A percentile compares a stretch with the other conserved stretches of the same genome.
Evolutionary conservation across 2,888 invertebrate species (phyloP).

Genomic region (Tenodera sinensis): DNA sequence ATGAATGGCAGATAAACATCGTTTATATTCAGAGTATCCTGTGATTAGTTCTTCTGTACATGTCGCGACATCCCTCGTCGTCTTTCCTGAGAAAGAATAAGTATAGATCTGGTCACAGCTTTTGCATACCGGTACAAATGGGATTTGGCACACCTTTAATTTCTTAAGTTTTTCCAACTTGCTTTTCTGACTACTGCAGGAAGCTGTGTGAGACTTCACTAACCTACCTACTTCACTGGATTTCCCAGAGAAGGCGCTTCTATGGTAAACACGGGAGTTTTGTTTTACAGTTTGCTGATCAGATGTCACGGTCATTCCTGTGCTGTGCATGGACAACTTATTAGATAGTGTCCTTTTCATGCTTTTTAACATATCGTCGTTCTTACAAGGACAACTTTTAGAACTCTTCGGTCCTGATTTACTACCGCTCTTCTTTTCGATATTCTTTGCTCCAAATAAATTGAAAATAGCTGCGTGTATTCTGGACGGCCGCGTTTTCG

Average conservation of each 20-base stretch:
- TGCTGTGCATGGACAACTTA: neutral
- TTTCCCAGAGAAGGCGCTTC: too few relatives aligned
- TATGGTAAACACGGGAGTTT: too few relatives aligned
- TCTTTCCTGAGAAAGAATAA: neutral
- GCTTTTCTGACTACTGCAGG: neutral
- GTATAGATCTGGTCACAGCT: neutral
- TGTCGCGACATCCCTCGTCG: neutral
- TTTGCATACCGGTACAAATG: neutral
- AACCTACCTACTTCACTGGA: too few relatives aligned
- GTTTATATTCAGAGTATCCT: neutral
- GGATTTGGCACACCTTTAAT: neutral
- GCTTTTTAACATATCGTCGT: neutral
- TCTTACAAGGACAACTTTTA: neutral
- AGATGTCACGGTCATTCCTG: neutral
- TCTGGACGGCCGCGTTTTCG: neutral
- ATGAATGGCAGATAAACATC: neutral
- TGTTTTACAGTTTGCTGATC: too few relatives aligned
- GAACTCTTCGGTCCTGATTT: neutral
- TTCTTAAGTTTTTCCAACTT: neutral
- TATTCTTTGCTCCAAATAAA: neutral
- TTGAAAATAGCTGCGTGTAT: neutral
- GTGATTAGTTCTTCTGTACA: neutral
- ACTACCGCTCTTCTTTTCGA: neutral
- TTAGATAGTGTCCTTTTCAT: neutral
- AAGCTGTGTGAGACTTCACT: neutral